Percentiles rank a stretch among this genome's conserved stretches.
phyloP scores from a whole-genome alignment of 2,888 invertebrate genomes.

The Aporophyla nigra region DNA sequence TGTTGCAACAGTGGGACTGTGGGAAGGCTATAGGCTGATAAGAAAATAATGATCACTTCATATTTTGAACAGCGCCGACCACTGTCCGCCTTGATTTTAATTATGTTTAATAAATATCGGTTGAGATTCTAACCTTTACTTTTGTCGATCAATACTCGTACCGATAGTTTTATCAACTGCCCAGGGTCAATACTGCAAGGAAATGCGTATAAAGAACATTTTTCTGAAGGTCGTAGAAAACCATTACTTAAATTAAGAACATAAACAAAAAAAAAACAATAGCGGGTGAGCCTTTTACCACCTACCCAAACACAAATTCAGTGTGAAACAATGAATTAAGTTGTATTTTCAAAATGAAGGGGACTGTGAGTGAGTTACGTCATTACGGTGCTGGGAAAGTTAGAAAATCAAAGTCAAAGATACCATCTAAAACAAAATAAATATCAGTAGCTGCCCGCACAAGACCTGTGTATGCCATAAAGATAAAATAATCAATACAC shows the following conservation, averaged over 20 bases:
- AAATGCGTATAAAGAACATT: background rate
- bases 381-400: background rate
- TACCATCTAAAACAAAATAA: background rate
- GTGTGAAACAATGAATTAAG: background rate
- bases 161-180: background rate
- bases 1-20: too few relatives aligned
- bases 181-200: background rate
- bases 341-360: background rate
- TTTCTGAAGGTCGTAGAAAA: too few relatives aligned
- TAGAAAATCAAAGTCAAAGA: background rate
- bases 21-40: too few relatives aligned
- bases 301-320: too few relatives aligned
- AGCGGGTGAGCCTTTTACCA: too few relatives aligned
- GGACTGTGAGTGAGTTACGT: too few relatives aligned
- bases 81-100: background rate
- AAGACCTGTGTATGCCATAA: background rate
- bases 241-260: too few relatives aligned
- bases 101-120: background rate
- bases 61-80: background rate
- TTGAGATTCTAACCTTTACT: background rate
- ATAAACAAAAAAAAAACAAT: too few relatives aligned
- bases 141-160: background rate
- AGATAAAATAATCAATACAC: conserved; percentile 44
- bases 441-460: background rate
- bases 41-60: background rate